Conservation (phyloP, 2,888 invertebrate species). For the Mellilla xanthometata region DNA sequence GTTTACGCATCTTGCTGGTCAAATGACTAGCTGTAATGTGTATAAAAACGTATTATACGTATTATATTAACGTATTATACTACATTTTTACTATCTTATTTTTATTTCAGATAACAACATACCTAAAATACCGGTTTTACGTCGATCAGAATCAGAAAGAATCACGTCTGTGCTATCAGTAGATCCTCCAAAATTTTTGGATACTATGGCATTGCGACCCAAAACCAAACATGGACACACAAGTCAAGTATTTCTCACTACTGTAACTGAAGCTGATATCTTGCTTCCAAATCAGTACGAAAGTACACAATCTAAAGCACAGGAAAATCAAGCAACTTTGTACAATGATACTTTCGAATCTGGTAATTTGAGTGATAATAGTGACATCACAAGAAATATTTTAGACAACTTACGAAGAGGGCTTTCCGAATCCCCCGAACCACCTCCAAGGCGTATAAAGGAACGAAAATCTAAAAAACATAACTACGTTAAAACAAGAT, state of each 20-base stretch:
- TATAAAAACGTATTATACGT: no score
- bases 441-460: constrained; percentile 68
- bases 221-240: constrained; percentile 84
- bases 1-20: no score
- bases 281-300: constrained; percentile 37
- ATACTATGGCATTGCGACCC: constrained; percentile 92
- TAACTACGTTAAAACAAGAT: constrained; percentile 77
- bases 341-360: constrained; percentile 50
- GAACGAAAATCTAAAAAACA: constrained; percentile 72
- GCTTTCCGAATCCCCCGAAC: constrained; percentile 72
- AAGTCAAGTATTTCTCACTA: constrained; percentile 83
- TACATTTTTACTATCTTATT: no score
- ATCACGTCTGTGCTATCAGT: constrained; percentile 62
- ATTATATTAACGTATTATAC: no score
- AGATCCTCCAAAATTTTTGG: constrained; percentile 85
- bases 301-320: constrained; percentile 24
- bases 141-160: constrained; percentile 76
- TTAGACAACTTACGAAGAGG: constrained; percentile 66
- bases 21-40: no score
- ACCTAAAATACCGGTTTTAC: constrained; percentile 65
- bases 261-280: constrained; percentile 56
- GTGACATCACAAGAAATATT: constrained; percentile 70
- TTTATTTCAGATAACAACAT: constrained; percentile 68
- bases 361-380: constrained; percentile 69
- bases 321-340: constrained; percentile 18